Percentiles rank a stretch among this genome's conserved stretches.
These are phyloP conservation scores for Alexandromys fortis DNA, from an alignment of 2,113 vertebrate species.

Conservation along the genomic window DNA sequence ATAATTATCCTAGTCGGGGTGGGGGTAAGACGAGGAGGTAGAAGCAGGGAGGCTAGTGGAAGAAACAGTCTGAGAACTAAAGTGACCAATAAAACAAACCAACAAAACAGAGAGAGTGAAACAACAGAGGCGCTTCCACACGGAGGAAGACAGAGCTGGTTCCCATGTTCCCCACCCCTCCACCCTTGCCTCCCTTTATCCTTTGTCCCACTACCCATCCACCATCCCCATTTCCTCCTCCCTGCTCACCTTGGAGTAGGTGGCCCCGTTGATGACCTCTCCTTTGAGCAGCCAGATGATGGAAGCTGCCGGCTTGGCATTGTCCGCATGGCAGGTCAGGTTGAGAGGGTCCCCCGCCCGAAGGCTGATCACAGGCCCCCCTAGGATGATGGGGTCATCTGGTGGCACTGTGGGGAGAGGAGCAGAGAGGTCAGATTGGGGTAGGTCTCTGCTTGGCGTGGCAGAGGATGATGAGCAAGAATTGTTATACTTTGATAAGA, in stretches of 20 bases:
- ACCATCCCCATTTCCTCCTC: no score
- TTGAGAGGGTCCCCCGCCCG: slow-evolving; percentile 96
- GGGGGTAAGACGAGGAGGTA: background rate
- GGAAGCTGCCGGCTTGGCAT: slow-evolving; percentile 96
- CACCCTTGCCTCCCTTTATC: rapidly evolving
- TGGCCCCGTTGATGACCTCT: slow-evolving; percentile 96
- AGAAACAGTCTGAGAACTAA: background rate
- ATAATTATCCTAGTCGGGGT: background rate
- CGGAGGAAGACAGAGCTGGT: background rate
- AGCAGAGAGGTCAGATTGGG: slow-evolving; percentile 36
- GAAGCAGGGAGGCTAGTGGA: background rate
- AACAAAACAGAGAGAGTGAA: no score
- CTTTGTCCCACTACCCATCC: background rate
- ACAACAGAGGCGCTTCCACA: no score
- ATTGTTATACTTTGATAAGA: background rate
- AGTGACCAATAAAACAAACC: background rate
- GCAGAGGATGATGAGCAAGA: background rate
- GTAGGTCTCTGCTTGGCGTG: background rate
- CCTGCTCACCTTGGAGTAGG: slow-evolving; percentile 95
- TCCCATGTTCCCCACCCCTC: background rate
- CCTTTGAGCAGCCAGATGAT: slow-evolving; percentile 97
- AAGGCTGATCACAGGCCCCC: slow-evolving; percentile 96
- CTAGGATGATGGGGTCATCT: slow-evolving; percentile 95
- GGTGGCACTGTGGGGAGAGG: slow-evolving; percentile 91
- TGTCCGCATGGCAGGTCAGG: slow-evolving; percentile 97